A percentile compares a stretch with the other conserved stretches of the same genome.
Conservation (phyloP, 1,140 invertebrate species). For the Pogonomyrmex californicus region DNA sequence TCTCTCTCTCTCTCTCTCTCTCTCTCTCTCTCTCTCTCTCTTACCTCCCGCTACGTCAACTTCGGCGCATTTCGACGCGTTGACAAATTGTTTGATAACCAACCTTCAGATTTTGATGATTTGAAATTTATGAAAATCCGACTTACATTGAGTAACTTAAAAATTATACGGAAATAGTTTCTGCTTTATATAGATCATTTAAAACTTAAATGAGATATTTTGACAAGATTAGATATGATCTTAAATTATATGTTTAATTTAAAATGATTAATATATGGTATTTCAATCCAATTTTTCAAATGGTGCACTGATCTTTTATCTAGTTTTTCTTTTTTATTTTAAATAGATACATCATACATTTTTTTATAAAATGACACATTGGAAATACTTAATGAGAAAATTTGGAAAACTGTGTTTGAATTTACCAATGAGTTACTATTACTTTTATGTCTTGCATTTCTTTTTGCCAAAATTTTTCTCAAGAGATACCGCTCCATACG, state of each 20-base stretch:
- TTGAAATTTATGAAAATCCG: neutral
- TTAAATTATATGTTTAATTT: neutral
- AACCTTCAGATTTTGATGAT: conserved; percentile 14
- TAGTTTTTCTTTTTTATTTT: neutral
- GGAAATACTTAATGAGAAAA: neutral
- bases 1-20: neutral
- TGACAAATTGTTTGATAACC: conserved; percentile 57
- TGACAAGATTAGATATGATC: neutral
- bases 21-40: too few species aligned
- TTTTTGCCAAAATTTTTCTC: conserved; percentile 7
- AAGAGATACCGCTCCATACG: neutral
- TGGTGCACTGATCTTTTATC: neutral
- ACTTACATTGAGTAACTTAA: neutral
- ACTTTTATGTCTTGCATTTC: neutral
- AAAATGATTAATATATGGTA: neutral
- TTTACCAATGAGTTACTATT: neutral
- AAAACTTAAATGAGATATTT: neutral
- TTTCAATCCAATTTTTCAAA: neutral
- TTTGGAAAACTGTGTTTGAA: neutral
- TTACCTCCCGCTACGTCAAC: conserved; percentile 20
- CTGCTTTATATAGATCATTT: neutral
- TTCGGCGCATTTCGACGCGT: conserved; percentile 35
- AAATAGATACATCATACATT: neutral
- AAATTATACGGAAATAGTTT: neutral
- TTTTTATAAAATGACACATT: neutral